Evolutionary conservation across 2,888 invertebrate genomes (phyloP).

Genomic region (Hydroisotoma schaefferi): DNA sequence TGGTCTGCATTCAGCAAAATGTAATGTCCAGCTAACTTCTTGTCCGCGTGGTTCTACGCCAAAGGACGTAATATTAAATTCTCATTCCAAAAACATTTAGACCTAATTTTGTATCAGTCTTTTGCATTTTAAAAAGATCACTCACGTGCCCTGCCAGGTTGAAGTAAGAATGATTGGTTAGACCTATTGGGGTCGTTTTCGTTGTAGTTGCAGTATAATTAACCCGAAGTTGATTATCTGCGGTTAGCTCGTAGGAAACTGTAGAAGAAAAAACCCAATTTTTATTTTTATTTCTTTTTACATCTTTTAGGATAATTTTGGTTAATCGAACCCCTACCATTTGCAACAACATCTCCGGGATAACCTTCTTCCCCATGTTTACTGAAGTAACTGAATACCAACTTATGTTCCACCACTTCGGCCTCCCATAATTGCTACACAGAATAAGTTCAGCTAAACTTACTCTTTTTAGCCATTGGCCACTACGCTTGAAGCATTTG

Average conservation of each 20-base stretch:
- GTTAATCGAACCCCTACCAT: conserved; percentile 48
- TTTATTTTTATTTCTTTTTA: not conserved
- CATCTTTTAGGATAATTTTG: not conserved
- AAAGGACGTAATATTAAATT: not conserved
- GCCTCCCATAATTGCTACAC: conserved; percentile 66
- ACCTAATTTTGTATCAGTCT: not conserved
- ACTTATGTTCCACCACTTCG: conserved; percentile 60
- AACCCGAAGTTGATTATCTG: conserved; percentile 70
- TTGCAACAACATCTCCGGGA: conserved; percentile 75
- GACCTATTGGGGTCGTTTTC: conserved; percentile 76
- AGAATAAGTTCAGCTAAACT: too few species aligned
- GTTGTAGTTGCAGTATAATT: conserved; percentile 71
- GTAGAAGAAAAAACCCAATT: not conserved
- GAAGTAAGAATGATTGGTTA: conserved; percentile 86
- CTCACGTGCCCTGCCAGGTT: conserved; percentile 86
- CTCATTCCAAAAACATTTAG: not conserved
- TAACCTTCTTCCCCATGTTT: conserved; percentile 80
- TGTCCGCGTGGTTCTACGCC: conserved; percentile 60
- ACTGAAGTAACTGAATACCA: conserved; percentile 69
- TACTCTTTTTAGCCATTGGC: not conserved
- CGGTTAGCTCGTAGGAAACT: conserved; percentile 67
- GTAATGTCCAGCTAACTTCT: conserved; percentile 65
- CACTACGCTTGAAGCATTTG: too few species aligned
- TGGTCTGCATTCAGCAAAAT: conserved; percentile 72
- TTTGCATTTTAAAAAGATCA: too few species aligned